Percentiles rank a stretch among this genome's conserved stretches.
Evolutionary conservation across 2,888 invertebrate species (phyloP).

Genomic region (Leptopterna dolabrata): DNA sequence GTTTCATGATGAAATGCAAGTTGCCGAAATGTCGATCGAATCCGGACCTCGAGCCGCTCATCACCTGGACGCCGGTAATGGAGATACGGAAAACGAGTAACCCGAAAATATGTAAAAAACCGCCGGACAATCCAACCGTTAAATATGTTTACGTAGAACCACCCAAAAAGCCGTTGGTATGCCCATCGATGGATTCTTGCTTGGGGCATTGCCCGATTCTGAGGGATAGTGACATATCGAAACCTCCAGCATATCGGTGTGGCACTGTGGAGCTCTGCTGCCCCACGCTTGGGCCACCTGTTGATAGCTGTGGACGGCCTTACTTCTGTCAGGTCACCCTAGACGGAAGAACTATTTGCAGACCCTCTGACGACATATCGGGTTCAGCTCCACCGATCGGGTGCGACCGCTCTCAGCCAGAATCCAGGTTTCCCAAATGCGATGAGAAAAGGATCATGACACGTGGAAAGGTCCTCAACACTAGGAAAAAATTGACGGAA

Average conservation of each 20-base stretch:
- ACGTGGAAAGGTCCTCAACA: not conserved
- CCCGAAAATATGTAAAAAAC: not conserved
- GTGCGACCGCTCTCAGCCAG: not conserved
- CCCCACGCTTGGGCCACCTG: not conserved
- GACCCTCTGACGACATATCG: not conserved
- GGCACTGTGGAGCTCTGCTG: slow-evolving; percentile 12
- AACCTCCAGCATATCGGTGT: not conserved
- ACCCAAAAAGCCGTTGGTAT: not conserved
- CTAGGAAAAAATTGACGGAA: not conserved
- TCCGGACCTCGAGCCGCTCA: slow-evolving; percentile 11
- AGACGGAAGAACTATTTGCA: not conserved
- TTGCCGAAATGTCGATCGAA: slow-evolving; percentile 12
- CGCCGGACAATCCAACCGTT: not conserved
- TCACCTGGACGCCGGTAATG: slow-evolving; percentile 16
- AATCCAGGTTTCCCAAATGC: not conserved
- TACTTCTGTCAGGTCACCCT: slow-evolving; percentile 3
- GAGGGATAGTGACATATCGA: not conserved
- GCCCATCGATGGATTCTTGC: not conserved
- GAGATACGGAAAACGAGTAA: slow-evolving; percentile 19
- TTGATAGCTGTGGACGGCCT: not conserved
- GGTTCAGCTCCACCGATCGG: not conserved
- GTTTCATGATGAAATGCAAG: slow-evolving; percentile 8
- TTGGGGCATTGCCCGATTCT: not conserved
- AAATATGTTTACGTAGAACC: not conserved
- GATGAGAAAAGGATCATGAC: not conserved